phyloP scores from a whole-genome alignment of 2,113 vertebrate species.

The Climacteris rufus region DNA sequence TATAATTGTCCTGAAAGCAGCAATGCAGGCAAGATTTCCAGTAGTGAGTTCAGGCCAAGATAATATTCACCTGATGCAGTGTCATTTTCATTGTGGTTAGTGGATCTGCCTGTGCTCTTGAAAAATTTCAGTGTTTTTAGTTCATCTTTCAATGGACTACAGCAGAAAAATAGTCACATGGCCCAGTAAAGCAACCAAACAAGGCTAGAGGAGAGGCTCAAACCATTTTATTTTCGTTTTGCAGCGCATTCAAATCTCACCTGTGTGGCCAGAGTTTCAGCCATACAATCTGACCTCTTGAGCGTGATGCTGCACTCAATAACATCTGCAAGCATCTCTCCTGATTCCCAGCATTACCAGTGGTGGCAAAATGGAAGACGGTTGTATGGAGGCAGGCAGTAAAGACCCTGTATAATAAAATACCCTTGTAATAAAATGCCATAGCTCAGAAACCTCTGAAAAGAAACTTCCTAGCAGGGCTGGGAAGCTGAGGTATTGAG shows the following conservation, averaged over 20 bases:
- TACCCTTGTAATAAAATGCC: rapidly evolving
- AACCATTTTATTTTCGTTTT: background rate
- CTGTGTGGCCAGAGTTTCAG: background rate
- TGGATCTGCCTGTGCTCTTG: background rate
- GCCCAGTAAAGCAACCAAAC: background rate
- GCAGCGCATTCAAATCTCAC: background rate
- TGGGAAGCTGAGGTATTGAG: background rate
- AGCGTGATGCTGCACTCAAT: background rate
- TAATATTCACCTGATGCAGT: background rate
- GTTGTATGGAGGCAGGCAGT: background rate
- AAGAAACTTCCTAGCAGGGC: background rate
- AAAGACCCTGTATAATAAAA: background rate
- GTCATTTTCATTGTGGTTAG: background rate
- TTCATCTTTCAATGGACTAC: background rate
- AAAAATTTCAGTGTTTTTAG: background rate
- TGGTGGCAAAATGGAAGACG: background rate
- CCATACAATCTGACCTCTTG: background rate
- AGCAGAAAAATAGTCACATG: background rate
- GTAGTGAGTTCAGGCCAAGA: background rate
- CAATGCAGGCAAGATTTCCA: background rate
- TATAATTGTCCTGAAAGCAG: background rate
- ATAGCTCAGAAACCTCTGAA: background rate
- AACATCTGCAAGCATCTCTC: background rate
- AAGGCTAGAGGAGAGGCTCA: background rate
- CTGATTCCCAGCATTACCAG: background rate